These are phyloP conservation scores for Liparis tanakae DNA, from an alignment of 2,797 vertebrate species.

Conservation along the genomic window DNA sequence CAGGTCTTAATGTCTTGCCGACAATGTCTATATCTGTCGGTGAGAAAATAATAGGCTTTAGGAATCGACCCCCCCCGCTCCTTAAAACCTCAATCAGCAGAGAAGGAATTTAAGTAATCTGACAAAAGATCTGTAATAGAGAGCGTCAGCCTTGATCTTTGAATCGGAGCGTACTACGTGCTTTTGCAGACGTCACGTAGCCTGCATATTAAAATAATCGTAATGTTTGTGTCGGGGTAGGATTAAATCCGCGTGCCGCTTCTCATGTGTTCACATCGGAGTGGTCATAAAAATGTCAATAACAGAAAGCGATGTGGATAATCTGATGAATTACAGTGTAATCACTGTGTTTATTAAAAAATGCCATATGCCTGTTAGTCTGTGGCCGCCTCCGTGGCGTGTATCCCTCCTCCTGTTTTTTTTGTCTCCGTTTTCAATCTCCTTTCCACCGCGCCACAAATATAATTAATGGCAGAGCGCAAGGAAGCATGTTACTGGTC, in stretches of 20 bases:
- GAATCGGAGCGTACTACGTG: conserved; percentile 16
- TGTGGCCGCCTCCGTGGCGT: conserved; percentile 23
- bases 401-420: conserved; percentile 5
- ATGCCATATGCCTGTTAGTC: conserved; percentile 40
- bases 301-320: conserved; percentile 46
- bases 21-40: conserved; percentile 76
- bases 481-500: conserved; percentile 81
- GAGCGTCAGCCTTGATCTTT: conserved; percentile 45
- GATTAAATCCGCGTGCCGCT: conserved; percentile 19
- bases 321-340: conserved; percentile 50
- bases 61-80: conserved; percentile 62
- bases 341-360: conserved; percentile 60
- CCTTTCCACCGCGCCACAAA: conserved; percentile 71
- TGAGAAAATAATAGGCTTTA: conserved; percentile 76
- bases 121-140: conserved; percentile 68
- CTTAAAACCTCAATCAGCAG: conserved; percentile 66
- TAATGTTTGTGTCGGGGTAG: not conserved
- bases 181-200: conserved; percentile 4
- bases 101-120: conserved; percentile 61
- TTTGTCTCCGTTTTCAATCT: conserved; percentile 55
- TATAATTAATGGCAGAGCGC: conserved; percentile 79
- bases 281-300: conserved; percentile 48
- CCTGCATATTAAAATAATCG: not conserved
- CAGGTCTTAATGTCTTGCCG: conserved; percentile 74
- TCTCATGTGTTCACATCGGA: conserved; percentile 2